phyloP scores from a whole-genome alignment of 2,797 vertebrate genomes.

The Alectoris magna region DNA sequence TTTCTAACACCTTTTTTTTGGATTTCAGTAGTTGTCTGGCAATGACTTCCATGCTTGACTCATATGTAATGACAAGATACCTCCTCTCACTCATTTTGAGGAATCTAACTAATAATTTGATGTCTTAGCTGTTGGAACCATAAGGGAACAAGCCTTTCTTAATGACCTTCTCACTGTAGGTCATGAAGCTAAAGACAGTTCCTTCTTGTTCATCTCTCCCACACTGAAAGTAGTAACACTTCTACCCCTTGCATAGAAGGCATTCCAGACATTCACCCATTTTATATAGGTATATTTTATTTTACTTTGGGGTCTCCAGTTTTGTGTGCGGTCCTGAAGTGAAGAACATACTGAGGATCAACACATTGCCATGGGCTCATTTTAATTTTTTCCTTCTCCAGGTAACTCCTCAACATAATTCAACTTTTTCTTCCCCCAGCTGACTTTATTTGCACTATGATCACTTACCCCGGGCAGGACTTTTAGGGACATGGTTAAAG shows the following conservation, averaged over 20 bases:
- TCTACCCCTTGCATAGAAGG: background rate
- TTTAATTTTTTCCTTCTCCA: background rate
- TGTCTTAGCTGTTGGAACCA: background rate
- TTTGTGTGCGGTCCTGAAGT: background rate
- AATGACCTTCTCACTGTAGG: background rate
- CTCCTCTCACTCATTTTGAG: background rate
- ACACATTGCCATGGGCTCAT: accelerated
- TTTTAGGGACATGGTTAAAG: no score
- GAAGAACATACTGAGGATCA: background rate
- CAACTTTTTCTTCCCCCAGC: background rate
- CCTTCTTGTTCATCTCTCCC: background rate
- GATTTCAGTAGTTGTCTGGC: background rate
- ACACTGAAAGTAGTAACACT: background rate
- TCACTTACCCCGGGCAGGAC: background rate
- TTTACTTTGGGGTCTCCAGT: background rate
- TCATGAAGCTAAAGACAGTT: background rate
- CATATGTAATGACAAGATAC: background rate
- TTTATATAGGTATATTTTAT: background rate
- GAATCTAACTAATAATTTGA: background rate
- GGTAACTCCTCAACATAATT: background rate
- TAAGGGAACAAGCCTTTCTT: background rate
- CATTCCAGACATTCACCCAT: background rate
- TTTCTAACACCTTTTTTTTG: background rate
- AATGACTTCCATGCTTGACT: background rate
- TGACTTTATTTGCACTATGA: background rate